Percentiles rank a stretch among this genome's conserved stretches.
These are phyloP conservation scores for Euwallacea fornicatus DNA, from an alignment of 1,140 invertebrate genomes.

Conservation along the genomic window DNA sequence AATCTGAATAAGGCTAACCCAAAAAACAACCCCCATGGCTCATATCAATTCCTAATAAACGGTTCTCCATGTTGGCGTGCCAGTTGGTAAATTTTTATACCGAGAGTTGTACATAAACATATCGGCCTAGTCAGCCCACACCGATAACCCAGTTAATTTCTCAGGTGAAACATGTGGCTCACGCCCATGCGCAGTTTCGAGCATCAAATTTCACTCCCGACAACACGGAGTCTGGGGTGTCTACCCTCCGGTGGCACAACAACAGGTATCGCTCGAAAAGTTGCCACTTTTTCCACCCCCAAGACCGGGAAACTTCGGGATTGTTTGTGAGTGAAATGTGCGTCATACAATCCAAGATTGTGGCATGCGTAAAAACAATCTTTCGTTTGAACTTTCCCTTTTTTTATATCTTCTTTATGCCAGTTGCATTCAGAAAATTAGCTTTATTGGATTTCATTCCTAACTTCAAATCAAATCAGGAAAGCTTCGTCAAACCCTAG, in stretches of 20 bases:
- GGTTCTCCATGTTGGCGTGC: not conserved
- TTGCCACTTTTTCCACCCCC: not conserved
- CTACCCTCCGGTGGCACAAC: conserved; percentile 18
- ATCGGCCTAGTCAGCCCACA: conserved; percentile 7
- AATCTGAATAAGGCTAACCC: too few relatives aligned
- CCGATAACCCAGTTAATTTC: conserved; percentile 33
- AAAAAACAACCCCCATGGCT: too few relatives aligned
- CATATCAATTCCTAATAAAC: not conserved
- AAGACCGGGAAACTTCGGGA: too few relatives aligned
- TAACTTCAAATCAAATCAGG: too few relatives aligned
- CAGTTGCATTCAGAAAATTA: too few relatives aligned
- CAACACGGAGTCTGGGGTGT: conserved; percentile 19
- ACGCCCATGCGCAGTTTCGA: conserved; percentile 23
- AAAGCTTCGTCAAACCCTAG: too few relatives aligned
- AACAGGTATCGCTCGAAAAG: conserved; percentile 26
- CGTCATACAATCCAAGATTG: too few relatives aligned
- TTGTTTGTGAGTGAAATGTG: too few relatives aligned
- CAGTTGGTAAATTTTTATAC: not conserved
- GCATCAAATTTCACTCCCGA: conserved; percentile 7
- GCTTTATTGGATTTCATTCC: too few relatives aligned
- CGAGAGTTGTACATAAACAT: conserved; percentile 6
- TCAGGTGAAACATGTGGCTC: conserved; percentile 31
- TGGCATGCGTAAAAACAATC: too few relatives aligned
- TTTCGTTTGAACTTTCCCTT: too few relatives aligned
- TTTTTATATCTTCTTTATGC: too few relatives aligned